Conservation (phyloP, 2,888 invertebrate genomes). For the Blastobasis adustella region DNA sequence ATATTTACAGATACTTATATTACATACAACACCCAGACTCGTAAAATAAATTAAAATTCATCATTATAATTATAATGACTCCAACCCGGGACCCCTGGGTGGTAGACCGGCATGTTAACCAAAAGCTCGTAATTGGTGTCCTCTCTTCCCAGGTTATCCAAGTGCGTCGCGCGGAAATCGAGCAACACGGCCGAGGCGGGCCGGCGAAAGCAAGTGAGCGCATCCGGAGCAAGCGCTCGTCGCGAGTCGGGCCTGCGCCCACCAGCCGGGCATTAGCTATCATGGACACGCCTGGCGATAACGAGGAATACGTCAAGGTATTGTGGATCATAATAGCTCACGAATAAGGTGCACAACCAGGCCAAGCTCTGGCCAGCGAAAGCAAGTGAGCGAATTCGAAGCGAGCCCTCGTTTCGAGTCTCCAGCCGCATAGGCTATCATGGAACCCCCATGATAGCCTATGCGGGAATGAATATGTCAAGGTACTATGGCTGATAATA, state of each 20-base stretch:
- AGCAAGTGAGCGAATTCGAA: slow-evolving; percentile 81
- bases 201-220: slow-evolving; percentile 81
- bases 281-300: slow-evolving; percentile 78
- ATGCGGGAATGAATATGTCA: too few relatives aligned
- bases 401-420: slow-evolving; percentile 63
- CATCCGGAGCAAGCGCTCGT: slow-evolving; percentile 76
- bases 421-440: slow-evolving; percentile 56
- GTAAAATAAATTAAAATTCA: too few relatives aligned
- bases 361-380: too few relatives aligned
- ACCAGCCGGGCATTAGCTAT: slow-evolving; percentile 55
- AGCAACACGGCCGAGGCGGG: slow-evolving; percentile 76
- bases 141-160: slow-evolving; percentile 69
- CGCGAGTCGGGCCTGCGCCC: slow-evolving; percentile 54
- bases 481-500: slow-evolving; percentile 25
- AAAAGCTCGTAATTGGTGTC: too few relatives aligned
- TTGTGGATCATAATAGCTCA: too few relatives aligned
- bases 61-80: too few relatives aligned
- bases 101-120: too few relatives aligned
- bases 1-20: too few relatives aligned
- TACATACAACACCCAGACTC: too few relatives aligned
- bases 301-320: slow-evolving; percentile 67
- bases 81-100: too few relatives aligned
- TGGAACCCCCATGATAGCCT: slow-evolving; percentile 81
- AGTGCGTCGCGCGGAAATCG: slow-evolving; percentile 81
- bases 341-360: too few relatives aligned